Evolutionary conservation across 2,888 invertebrate species (phyloP).

Genomic region (Anodontia alba): DNA sequence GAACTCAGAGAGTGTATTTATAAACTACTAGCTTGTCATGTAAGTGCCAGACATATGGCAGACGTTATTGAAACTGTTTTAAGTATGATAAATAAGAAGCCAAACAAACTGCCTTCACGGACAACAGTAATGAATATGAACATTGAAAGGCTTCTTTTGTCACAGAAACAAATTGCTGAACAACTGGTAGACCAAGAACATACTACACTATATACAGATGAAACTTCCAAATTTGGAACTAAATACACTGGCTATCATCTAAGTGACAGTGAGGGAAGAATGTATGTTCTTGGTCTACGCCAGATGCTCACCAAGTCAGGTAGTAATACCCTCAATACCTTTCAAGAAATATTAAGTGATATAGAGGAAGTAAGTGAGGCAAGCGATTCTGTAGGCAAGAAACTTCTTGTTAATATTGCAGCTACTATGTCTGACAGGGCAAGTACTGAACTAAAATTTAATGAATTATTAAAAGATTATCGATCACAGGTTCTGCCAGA

Average conservation of each 20-base stretch:
- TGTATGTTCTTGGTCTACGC: constrained; percentile 42
- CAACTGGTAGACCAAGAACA: constrained; percentile 4
- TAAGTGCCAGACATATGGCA: constrained; percentile 24
- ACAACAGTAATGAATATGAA: constrained; percentile 35
- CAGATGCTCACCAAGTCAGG: constrained; percentile 27
- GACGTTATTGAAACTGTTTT: constrained; percentile 33
- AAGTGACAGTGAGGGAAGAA: constrained; percentile 23
- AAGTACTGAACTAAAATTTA: constrained; percentile 43
- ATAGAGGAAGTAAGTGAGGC: constrained; percentile 24
- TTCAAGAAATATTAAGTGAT: constrained; percentile 34
- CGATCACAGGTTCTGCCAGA: constrained; percentile 48
- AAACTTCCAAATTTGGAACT: constrained; percentile 43
- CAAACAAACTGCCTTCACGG: constrained; percentile 32
- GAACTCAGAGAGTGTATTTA: constrained; percentile 36
- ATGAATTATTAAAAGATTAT: constrained; percentile 49
- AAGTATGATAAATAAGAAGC: constrained; percentile 22
- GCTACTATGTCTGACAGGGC: constrained; percentile 47
- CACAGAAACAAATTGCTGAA: constrained; percentile 40
- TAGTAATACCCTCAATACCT: constrained; percentile 6
- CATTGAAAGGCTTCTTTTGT: constrained; percentile 36
- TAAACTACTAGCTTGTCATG: constrained; percentile 25
- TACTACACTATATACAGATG: constrained; percentile 36
- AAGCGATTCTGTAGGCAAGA: constrained; percentile 8
- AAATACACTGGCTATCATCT: constrained; percentile 43
- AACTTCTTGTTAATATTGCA: constrained; percentile 29